These are phyloP conservation scores for Silurus aristotelis DNA, from an alignment of 2,797 vertebrate species.

Conservation along the genomic window DNA sequence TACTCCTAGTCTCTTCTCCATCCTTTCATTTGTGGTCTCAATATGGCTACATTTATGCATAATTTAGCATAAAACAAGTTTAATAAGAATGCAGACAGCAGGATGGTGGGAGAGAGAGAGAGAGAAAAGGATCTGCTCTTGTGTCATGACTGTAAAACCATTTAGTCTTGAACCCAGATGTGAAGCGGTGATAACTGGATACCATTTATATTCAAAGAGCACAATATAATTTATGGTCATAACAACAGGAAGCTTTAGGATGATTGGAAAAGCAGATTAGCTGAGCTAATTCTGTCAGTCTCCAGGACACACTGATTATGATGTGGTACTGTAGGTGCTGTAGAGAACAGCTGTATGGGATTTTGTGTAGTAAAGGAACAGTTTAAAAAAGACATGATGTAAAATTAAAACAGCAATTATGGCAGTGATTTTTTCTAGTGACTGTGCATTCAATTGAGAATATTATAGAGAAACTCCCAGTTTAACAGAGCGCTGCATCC, in stretches of 20 bases:
- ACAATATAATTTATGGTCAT: conserved; percentile 5
- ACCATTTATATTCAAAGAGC: conserved; percentile 25
- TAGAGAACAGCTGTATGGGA: background rate
- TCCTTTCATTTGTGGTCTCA: background rate
- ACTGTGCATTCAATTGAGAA: background rate
- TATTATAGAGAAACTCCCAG: no score
- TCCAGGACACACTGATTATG: background rate
- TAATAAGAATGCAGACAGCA: background rate
- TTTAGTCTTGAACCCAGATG: conserved; percentile 30
- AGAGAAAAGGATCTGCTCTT: conserved; percentile 11
- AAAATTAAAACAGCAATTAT: background rate
- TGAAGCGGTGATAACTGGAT: conserved; percentile 32
- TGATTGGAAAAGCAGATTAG: conserved; percentile 17
- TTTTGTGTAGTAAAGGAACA: background rate
- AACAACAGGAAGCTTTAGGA: conserved; percentile 16
- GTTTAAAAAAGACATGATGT: background rate
- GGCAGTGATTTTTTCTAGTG: background rate
- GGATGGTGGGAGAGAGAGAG: background rate
- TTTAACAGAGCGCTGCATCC: no score
- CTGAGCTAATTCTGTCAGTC: background rate
- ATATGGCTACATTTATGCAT: background rate
- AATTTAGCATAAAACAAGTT: background rate
- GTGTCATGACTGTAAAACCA: conserved; percentile 35
- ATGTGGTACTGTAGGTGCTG: conserved; percentile 5
- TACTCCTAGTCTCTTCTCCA: background rate